phyloP scores from a whole-genome alignment of 2,113 vertebrate species.

The Prionailurus bengalensis region DNA sequence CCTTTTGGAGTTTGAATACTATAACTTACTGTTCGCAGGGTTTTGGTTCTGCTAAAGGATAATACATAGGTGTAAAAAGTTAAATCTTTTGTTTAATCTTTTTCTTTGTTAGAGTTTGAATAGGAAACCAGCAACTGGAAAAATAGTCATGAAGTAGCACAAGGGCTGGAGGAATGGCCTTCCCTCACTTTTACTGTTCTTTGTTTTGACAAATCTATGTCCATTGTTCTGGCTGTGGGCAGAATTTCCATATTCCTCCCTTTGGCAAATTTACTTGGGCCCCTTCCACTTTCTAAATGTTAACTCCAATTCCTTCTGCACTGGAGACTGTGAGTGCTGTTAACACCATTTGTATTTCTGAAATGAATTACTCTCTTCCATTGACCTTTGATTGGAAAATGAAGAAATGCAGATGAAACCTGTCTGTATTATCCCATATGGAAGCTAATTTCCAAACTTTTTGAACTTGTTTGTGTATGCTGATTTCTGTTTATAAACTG shows the following conservation, averaged over 20 bases:
- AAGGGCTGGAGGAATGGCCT: conserved; percentile 41
- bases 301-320: conserved; percentile 7
- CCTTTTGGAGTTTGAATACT: conserved; percentile 12
- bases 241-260: conserved; percentile 73
- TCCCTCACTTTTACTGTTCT: conserved; percentile 72
- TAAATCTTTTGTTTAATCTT: conserved; percentile 62
- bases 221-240: conserved; percentile 77
- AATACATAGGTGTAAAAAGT: conserved; percentile 58
- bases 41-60: conserved; percentile 41
- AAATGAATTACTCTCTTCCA: conserved; percentile 9
- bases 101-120: conserved; percentile 68
- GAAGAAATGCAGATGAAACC: neutral
- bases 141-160: conserved; percentile 66
- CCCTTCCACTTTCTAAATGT: conserved; percentile 62
- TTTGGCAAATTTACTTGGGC: conserved; percentile 65
- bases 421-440: neutral
- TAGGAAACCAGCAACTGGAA: conserved; percentile 69
- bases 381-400: conserved; percentile 37
- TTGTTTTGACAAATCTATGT: conserved; percentile 80
- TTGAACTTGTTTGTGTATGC: neutral
- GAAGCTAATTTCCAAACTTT: conserved; percentile 14
- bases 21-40: neutral
- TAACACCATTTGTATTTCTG: conserved; percentile 1
- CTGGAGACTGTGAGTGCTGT: neutral
- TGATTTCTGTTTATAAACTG: conserved; percentile 28